These are phyloP conservation scores for Pollenia griseotomentosa DNA, from an alignment of 2,888 invertebrate species.

Conservation along the genomic window DNA sequence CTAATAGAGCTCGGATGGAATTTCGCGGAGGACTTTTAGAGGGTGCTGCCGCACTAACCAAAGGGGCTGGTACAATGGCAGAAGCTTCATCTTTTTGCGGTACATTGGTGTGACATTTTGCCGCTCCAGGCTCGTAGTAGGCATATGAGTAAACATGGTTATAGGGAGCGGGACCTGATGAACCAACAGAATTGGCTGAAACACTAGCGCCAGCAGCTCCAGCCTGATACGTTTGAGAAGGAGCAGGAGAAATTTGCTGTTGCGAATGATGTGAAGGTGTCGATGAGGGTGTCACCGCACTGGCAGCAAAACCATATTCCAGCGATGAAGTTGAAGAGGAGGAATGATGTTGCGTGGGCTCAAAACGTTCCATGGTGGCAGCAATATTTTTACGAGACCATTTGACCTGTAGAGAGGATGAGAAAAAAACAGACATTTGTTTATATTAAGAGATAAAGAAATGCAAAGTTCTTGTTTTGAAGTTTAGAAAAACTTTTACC, in stretches of 20 bases:
- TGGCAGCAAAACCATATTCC: constrained; percentile 83
- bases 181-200: neutral
- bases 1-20: constrained; percentile 82
- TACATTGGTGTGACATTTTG: constrained; percentile 87
- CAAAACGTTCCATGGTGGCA: constrained; percentile 88
- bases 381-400: constrained; percentile 88
- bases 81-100: constrained; percentile 82
- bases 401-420: constrained; percentile 83
- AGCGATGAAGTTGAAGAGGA: constrained; percentile 80
- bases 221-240: constrained; percentile 68
- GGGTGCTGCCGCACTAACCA: constrained; percentile 76
- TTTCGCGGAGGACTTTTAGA: constrained; percentile 83
- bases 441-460: too few relatives aligned
- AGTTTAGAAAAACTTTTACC: constrained; percentile 22
- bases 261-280: constrained; percentile 78
- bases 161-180: constrained; percentile 74
- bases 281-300: constrained; percentile 81
- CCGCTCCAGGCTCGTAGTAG: constrained; percentile 90
- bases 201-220: constrained; percentile 68
- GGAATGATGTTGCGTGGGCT: constrained; percentile 84
- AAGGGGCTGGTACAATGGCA: constrained; percentile 74
- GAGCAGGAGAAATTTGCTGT: constrained; percentile 73
- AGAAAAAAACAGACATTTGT: neutral
- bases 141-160: constrained; percentile 91
- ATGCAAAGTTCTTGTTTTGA: neutral